Base-by-base conservation (phyloP, 2,888 invertebrate species). In the Cosmorhoe ocellata region DNA sequence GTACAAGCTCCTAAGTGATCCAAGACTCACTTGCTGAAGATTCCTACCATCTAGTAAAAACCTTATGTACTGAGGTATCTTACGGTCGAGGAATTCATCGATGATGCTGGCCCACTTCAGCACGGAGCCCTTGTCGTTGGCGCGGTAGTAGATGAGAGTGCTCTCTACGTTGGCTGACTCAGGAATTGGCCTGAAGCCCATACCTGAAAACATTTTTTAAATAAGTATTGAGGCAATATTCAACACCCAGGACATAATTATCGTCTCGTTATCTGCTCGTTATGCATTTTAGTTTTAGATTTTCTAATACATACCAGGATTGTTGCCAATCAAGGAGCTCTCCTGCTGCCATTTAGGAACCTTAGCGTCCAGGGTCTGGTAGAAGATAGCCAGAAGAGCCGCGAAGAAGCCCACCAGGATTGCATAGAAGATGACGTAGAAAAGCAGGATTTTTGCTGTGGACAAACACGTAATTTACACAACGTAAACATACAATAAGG, bases 151-250 rank as follows among this genome's bases (percentile, higher is more conserved):
- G 87, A 99, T 96, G 72, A 99, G 93, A 59, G 99, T 99, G 81
- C 98, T 98, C 82, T 98, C 98, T 67, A 98, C 97, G 63, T 81
- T 97, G 46, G 79, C 84, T 53, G 93, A 93, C 70, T 96, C 95
- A 67, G 97, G 98, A 95, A 97, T 97, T 59, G 99, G 99, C 78
- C 99, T 93, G 91, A 98, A 99, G 63, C 99, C 99, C 74, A 99
- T 93, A 76, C 98, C 98, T 97, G 84, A 10, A 76, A 9, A 60
- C 12, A 11, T 18, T 18, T 18, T 18, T 18, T 18, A 3, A 3
- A 18, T n/a, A 18, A 4, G 4, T 18, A 18, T 18, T 18, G 4
- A 18, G 4, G 3, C 18, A 18, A 3, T 18, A 18, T n/a, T n/a
- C n/a, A n/a, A n/a, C n/a, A n/a, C n/a, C n/a, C n/a, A n/a, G n/a